Base-by-base conservation (phyloP, 2,888 invertebrate genomes). In the Mesorhabditis sp. region DNA sequence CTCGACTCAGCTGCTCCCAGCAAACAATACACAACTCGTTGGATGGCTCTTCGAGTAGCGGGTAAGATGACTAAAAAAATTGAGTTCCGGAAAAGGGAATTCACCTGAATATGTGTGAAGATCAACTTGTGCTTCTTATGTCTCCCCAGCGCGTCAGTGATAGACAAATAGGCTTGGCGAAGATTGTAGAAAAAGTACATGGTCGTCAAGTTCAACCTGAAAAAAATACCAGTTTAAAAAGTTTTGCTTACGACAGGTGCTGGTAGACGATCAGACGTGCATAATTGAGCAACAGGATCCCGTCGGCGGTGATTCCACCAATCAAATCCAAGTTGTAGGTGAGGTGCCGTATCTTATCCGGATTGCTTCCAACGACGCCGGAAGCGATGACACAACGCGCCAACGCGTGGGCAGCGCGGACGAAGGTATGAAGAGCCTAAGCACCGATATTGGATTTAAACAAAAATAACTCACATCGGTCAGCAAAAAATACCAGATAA, bases 181-280 rank as follows among this genome's bases (percentile, higher is more conserved):
- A 77, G 72, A 69, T 79, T 77, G 65, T 79, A 79, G 62, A 79
- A 69, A 72, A 79, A 79, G 73, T 77, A 79, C n/a, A 79, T 70
- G 69, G 77, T 75, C 4, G 79, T 79, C 5, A 79, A 71, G 58
- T 79, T 79, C 65, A 79, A 71, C 6, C 79, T 67, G 50, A 4
- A 66, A 66, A 43, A 43, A 43, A 66, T 10, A n/a, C 10, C 3
- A 64, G 4, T 3, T 28, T 28, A 10, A 28, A n/a, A 10, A 64
- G 4, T 10, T 41, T 7, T 63, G 13, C 10, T 28, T 28, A 63
- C 28, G 28, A 28, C 28, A 28, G 28, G 28, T 28, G 28, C 28
- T 28, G 7, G 63, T 63, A 10, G 63, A 63, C 28, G 13, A 63
- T 13, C 63, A 63, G 28, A 7, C 10, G 28, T 63, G 4, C 74